Evolutionary conservation across 2,888 invertebrate species (phyloP).

Genomic region (Orchesellides sinensis): DNA sequence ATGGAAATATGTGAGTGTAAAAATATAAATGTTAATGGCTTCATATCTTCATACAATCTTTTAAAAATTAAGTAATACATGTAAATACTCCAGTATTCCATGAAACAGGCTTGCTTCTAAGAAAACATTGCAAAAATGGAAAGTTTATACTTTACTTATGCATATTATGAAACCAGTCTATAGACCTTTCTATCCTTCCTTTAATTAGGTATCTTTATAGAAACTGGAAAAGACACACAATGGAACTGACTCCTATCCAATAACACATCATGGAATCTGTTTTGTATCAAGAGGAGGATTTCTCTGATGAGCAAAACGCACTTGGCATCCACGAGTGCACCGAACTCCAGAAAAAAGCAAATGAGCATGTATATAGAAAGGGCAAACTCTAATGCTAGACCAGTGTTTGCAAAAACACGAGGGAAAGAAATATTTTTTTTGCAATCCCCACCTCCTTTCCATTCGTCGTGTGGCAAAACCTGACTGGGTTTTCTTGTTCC

Average conservation of each 20-base stretch:
- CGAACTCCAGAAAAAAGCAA: constrained; percentile 66
- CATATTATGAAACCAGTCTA: too few relatives aligned
- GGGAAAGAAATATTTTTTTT: constrained; percentile 33
- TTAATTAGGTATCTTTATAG: not conserved
- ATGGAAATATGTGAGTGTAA: too few relatives aligned
- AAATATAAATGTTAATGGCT: too few relatives aligned
- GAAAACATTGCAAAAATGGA: too few relatives aligned
- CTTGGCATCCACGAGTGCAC: constrained; percentile 67
- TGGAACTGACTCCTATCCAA: constrained; percentile 26
- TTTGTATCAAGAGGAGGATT: constrained; percentile 23
- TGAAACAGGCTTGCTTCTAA: too few relatives aligned
- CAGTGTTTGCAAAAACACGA: constrained; percentile 17
- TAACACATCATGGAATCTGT: constrained; percentile 25
- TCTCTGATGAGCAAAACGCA: constrained; percentile 55
- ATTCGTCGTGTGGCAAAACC: constrained; percentile 49
- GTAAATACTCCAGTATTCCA: too few relatives aligned
- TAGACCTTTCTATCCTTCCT: not conserved
- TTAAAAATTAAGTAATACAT: too few relatives aligned
- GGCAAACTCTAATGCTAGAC: too few relatives aligned
- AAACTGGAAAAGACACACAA: not conserved
- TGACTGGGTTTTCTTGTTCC: constrained; percentile 22
- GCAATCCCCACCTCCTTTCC: constrained; percentile 20
- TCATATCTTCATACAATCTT: too few relatives aligned
- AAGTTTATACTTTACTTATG: too few relatives aligned
- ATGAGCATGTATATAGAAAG: constrained; percentile 10